Conservation (phyloP, 2,888 invertebrate species). For the Cotesia congregata region DNA sequence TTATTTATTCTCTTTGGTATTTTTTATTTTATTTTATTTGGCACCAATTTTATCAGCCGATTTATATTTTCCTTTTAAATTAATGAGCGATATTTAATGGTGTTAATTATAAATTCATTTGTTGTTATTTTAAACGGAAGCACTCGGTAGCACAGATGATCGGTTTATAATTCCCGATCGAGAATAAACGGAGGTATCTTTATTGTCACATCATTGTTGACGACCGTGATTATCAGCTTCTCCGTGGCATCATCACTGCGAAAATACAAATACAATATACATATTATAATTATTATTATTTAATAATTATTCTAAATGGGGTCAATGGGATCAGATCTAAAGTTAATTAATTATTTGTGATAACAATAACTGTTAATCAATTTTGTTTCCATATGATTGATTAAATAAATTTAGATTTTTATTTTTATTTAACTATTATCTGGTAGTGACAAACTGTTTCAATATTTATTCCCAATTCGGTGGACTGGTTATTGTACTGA, state of each 20-base stretch:
- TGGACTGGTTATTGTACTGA: background rate
- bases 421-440: background rate
- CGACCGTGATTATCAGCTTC: slow-evolving; percentile 62
- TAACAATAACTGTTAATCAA: too few relatives aligned
- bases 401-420: too few relatives aligned
- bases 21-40: slow-evolving; percentile 29
- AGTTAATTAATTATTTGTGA: slow-evolving; percentile 3
- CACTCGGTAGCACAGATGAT: slow-evolving; percentile 62
- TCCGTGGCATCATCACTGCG: slow-evolving; percentile 63
- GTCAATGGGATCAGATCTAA: background rate
- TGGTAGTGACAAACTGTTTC: background rate
- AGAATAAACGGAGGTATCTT: slow-evolving; percentile 60
- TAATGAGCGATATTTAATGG: background rate
- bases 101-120: background rate
- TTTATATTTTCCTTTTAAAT: slow-evolving; percentile 17
- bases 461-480: background rate
- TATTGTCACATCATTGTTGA: slow-evolving; percentile 69
- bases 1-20: slow-evolving; percentile 25
- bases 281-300: slow-evolving; percentile 3
- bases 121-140: slow-evolving; percentile 58
- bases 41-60: slow-evolving; percentile 20
- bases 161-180: slow-evolving; percentile 59
- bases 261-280: slow-evolving; percentile 46
- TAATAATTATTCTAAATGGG: too few relatives aligned
- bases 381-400: too few relatives aligned